A percentile compares a stretch with the other conserved stretches of the same genome.
phyloP scores from a whole-genome alignment of 1,140 invertebrate genomes.

The Ladona fulva region DNA sequence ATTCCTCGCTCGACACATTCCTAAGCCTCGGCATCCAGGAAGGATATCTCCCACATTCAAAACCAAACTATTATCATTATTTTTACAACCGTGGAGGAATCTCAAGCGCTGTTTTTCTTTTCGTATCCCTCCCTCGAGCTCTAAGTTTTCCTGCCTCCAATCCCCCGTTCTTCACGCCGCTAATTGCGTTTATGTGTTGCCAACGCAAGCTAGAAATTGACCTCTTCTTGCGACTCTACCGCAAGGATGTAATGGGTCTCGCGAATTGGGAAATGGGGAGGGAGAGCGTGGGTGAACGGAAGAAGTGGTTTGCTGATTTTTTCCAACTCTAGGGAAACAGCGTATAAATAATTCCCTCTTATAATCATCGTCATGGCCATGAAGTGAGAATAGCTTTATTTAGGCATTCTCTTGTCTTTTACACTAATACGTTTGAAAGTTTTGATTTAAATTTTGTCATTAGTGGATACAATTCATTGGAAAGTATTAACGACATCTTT shows the following conservation, averaged over 20 bases:
- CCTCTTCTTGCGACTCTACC: too few relatives aligned
- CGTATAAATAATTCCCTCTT: too few relatives aligned
- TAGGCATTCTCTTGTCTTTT: too few relatives aligned
- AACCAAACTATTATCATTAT: not conserved
- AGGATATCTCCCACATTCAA: not conserved
- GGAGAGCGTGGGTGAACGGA: not conserved
- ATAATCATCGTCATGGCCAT: too few relatives aligned
- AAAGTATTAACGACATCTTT: too few relatives aligned
- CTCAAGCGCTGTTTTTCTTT: not conserved
- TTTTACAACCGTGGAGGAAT: not conserved
- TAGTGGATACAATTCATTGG: too few relatives aligned
- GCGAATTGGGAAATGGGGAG: not conserved
- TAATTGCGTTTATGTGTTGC: not conserved
- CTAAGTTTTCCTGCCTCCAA: not conserved
- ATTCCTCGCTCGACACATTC: not conserved
- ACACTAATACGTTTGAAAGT: too few relatives aligned
- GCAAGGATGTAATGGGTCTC: too few relatives aligned
- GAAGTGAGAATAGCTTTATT: too few relatives aligned
- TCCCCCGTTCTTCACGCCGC: not conserved
- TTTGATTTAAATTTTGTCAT: too few relatives aligned
- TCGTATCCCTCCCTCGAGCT: not conserved
- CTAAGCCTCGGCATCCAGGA: not conserved
- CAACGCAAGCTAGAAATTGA: not conserved
- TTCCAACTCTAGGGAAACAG: not conserved
- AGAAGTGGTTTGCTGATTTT: not conserved